Evolutionary conservation across 2,888 invertebrate species (phyloP).

Genomic region (Globia sparganii): DNA sequence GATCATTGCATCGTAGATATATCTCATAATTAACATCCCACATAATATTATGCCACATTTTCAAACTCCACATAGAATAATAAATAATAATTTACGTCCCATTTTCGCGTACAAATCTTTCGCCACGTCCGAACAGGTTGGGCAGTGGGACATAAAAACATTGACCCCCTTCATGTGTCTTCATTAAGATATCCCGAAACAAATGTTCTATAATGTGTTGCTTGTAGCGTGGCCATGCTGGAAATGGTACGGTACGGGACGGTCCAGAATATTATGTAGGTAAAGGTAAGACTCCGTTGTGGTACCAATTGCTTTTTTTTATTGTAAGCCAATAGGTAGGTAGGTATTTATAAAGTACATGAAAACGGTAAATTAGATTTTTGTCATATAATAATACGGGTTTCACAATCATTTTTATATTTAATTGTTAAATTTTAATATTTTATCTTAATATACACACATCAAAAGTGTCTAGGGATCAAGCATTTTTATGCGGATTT

Average conservation of each 20-base stretch:
- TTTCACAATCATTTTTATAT: background rate
- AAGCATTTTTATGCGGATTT: too few relatives aligned
- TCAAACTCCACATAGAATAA: constrained; percentile 24
- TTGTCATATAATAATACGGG: background rate
- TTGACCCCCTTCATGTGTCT: constrained; percentile 73
- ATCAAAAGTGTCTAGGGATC: too few relatives aligned
- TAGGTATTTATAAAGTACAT: background rate
- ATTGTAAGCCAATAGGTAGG: background rate
- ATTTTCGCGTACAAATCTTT: constrained; percentile 48
- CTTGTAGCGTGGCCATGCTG: constrained; percentile 47
- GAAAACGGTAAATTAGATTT: background rate
- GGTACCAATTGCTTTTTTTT: too few relatives aligned
- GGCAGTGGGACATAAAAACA: constrained; percentile 45
- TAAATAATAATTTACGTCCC: constrained; percentile 51
- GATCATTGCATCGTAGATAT: constrained; percentile 7
- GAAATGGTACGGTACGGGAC: background rate
- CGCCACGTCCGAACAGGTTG: constrained; percentile 32
- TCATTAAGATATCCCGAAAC: constrained; percentile 73
- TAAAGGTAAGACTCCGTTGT: too few relatives aligned
- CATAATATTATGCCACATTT: constrained; percentile 14
- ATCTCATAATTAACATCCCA: constrained; percentile 1
- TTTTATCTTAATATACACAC: too few relatives aligned
- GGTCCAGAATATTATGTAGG: background rate
- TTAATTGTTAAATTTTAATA: background rate
- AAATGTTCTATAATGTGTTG: constrained; percentile 70